Evolutionary conservation across 2,888 invertebrate species (phyloP).

Genomic region (Lomographa bimaculata): DNA sequence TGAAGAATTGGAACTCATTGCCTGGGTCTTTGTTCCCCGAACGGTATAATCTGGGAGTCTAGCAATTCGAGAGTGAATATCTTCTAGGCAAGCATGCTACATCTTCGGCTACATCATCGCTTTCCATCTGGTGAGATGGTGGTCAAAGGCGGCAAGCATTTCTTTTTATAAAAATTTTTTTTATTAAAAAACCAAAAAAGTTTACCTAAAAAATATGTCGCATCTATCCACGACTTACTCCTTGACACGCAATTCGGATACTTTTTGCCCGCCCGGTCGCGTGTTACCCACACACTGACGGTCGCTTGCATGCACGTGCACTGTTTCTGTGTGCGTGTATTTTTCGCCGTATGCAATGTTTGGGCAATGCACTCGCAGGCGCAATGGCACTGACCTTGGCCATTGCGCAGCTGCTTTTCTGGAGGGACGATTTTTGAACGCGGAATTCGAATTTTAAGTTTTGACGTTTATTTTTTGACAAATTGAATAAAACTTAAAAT

Average conservation of each 20-base stretch:
- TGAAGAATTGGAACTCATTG: no score
- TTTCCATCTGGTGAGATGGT: no score
- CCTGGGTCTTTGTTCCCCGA: no score
- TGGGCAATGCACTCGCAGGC: constrained; percentile 77
- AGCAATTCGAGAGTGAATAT: no score
- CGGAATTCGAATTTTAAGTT: constrained; percentile 26
- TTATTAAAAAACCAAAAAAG: no score
- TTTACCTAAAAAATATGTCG: no score
- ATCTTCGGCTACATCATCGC: no score
- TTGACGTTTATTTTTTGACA: constrained; percentile 16
- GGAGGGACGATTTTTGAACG: constrained; percentile 38
- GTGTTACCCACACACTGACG: constrained; percentile 33
- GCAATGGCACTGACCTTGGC: constrained; percentile 77
- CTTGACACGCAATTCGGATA: constrained; percentile 68
- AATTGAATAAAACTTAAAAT: no score
- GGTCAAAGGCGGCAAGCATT: no score
- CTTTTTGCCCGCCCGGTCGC: constrained; percentile 60
- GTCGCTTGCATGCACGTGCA: constrained; percentile 26
- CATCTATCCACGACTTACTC: constrained; percentile 35
- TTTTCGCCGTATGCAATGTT: constrained; percentile 65
- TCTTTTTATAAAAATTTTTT: no score
- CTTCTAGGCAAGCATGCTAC: no score
- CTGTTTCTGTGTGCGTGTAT: constrained; percentile 53
- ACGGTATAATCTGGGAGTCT: no score
- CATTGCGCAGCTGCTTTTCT: constrained; percentile 68